Evolutionary conservation across 1,140 invertebrate species (phyloP), one percentile per base, ranked within the genome.

Genomic region (Sogatella furcifera): DNA sequence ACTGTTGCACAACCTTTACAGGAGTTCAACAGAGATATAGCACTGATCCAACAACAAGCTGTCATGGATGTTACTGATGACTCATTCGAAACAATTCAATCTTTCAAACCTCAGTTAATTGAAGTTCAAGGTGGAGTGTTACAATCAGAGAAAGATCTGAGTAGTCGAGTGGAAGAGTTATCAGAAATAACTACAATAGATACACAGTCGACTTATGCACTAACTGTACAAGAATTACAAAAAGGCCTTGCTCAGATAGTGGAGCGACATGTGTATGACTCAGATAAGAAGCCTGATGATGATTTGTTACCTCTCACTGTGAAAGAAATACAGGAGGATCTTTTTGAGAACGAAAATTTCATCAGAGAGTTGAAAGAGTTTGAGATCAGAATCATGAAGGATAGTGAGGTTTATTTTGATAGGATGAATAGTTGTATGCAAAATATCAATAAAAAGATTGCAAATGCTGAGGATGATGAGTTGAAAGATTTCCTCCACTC

Each of bases 11-110:
- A 65, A 13, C 67, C 68, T n/a, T 75, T 86, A 46, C 79, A 81
- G 66, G 73, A 77, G 24, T 68, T 86, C 11, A 79, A 84, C 67
- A 78, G 81, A 70, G 79, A 78, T 59, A 70, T 86, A 22, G 76
- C 79, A 42, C 74, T 85, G 8, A 77, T 85, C 60, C 81, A 84
- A 70, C 84, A 85, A 70, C 84, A 83, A 67, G 77, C 84, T 38
- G 80, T 83, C 64, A 76, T 84, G 28, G 80, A 84, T 69, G 79
- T 38, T 21, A 42, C 55, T 13, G 59, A 64, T 17, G 28, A 43
- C 9, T 60, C 22, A 55, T 63, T 58, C 11, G 62, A 57, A 52
- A 21, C 57, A 5, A 14, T 66, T 14, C 52, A 63, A 21, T 52
- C 59, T 21, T 60, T 65, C 19, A 55, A 65, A 60, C 43, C 55